Evolutionary conservation across 1,140 invertebrate species (phyloP).

Genomic region (Zophobas morio): DNA sequence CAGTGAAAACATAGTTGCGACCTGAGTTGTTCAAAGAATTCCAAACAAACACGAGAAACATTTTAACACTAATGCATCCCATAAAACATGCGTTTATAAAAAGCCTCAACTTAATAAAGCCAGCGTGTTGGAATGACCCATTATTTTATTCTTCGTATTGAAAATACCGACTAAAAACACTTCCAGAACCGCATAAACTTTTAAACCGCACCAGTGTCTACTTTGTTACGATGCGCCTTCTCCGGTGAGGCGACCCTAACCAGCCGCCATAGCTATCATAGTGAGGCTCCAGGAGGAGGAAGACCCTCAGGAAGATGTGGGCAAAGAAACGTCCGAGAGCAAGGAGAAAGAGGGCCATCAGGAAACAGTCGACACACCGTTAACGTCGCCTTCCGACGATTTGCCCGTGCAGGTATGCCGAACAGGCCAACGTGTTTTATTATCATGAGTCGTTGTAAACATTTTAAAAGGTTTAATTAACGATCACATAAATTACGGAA

Average conservation of each 20-base stretch:
- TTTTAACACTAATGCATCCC: too few relatives aligned
- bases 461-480: conserved; percentile 57
- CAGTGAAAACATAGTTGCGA: too few relatives aligned
- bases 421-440: conserved; percentile 44
- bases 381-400: conserved; percentile 63
- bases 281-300: conserved; percentile 64
- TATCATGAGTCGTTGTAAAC: conserved; percentile 51
- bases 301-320: conserved; percentile 60
- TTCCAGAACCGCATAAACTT: background rate
- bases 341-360: conserved; percentile 66
- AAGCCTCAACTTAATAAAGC: too few relatives aligned
- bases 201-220: background rate
- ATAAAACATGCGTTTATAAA: too few relatives aligned
- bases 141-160: too few relatives aligned
- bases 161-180: background rate
- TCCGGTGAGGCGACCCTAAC: conserved; percentile 21
- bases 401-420: conserved; percentile 56
- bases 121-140: too few relatives aligned
- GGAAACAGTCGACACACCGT: conserved; percentile 65
- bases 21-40: too few relatives aligned
- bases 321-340: conserved; percentile 60
- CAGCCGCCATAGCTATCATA: conserved; percentile 66
- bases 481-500: conserved; percentile 53
- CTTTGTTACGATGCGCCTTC: conserved; percentile 8
- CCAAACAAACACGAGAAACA: too few relatives aligned